Conservation (phyloP, 2,113 vertebrate genomes). For the Budorcas taxicolor region DNA sequence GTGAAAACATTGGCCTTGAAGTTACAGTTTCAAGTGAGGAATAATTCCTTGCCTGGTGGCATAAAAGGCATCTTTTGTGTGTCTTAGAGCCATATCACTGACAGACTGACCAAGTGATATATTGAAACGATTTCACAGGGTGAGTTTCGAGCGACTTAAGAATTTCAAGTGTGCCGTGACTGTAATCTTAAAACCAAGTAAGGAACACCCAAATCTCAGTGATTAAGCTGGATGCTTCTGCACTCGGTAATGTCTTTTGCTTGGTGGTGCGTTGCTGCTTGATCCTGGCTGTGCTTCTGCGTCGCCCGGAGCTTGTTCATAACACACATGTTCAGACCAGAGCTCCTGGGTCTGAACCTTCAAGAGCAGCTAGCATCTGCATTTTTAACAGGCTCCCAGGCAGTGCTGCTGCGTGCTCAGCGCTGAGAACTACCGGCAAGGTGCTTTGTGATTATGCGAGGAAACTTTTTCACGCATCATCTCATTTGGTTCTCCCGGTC, state of each 20-base stretch:
- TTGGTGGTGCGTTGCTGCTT: background rate
- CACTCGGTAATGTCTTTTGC: background rate
- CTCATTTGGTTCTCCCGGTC: background rate
- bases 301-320: background rate
- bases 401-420: rapidly evolving
- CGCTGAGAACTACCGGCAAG: background rate
- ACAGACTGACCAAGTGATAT: background rate
- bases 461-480: background rate
- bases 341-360: background rate
- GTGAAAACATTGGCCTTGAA: constrained; percentile 43
- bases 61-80: constrained; percentile 36
- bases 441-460: background rate
- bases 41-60: constrained; percentile 17
- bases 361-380: background rate
- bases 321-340: background rate
- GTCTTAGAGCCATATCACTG: background rate
- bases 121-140: background rate
- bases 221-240: background rate
- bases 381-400: background rate
- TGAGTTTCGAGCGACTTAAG: background rate
- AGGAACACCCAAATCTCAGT: background rate
- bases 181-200: constrained; percentile 1
- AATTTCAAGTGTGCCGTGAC: background rate
- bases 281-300: background rate
- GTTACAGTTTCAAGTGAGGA: constrained; percentile 44